These are phyloP conservation scores for Bostrychus sinensis DNA, from an alignment of 2,113 vertebrate species.

Conservation along the genomic window DNA sequence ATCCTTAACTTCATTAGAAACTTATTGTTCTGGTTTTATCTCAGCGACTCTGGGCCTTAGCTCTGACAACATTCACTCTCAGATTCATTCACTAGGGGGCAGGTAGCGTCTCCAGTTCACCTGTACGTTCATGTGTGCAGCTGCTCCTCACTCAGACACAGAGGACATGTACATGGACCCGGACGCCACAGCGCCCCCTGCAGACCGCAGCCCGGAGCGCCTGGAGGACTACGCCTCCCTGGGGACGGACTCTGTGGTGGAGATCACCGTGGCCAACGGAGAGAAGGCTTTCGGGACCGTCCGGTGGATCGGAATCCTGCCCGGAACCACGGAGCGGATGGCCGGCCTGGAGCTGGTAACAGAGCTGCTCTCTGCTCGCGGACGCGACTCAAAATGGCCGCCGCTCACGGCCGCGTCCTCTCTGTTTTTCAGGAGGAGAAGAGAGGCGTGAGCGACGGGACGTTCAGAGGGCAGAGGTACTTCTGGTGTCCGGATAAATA, in stretches of 20 bases:
- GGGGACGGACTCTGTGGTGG: constrained; percentile 81
- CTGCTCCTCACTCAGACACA: constrained; percentile 16
- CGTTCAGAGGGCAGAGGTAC: constrained; percentile 64
- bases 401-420: neutral
- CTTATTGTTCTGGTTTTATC: no score
- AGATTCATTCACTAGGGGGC: no score
- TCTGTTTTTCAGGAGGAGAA: constrained; percentile 77
- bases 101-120: no score
- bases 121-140: no score
- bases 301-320: constrained; percentile 84
- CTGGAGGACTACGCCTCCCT: constrained; percentile 32
- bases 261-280: constrained; percentile 74
- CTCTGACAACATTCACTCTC: no score
- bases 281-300: constrained; percentile 79
- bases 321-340: constrained; percentile 51
- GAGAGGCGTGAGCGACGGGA: constrained; percentile 76
- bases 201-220: constrained; percentile 1
- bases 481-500: constrained; percentile 76
- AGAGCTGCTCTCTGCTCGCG: neutral
- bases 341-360: constrained; percentile 87
- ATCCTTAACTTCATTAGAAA: no score
- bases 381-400: no score
- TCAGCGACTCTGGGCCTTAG: no score
- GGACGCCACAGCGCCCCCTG: accelerated
- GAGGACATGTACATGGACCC: constrained; percentile 28